Base-by-base conservation (phyloP, 2,888 invertebrate genomes). In the Scaptomyza polygonia region DNA sequence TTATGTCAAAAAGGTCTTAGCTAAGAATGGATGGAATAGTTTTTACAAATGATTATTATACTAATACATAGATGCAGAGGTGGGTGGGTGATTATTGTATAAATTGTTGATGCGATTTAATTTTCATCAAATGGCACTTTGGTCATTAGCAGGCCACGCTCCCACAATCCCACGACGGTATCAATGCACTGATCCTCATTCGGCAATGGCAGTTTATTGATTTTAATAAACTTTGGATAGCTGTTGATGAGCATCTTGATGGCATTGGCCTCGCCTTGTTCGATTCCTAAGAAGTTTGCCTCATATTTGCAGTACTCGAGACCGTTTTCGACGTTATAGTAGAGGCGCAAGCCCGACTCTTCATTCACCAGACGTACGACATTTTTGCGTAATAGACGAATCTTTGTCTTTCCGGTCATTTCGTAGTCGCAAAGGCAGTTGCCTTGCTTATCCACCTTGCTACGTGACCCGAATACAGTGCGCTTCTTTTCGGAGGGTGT, bases 271-370 rank as follows among this genome's bases (percentile, higher is more conserved):
- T 95, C 92, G 1, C 94, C 93, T 2, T 93, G 92, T 11, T 95
- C 94, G 65, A 98, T 93, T 89, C 96, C 96, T 67, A 98, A 91
- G 89, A 93, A 95, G 81, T 95, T 95, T 1, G 94, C 93, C 32
- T 97, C 97, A 89, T 94, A 95, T 34, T 95, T 96, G 89, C 97
- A 97, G 89, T 97, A 98, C 80, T 96, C 95, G 71, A 96, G 93
- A 0, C 96, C 95, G 91, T 99, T 99, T 88, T 98, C 97, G 43
- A 95, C 93, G 72, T 95, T 95, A 91, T 96, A 97, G 91, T 97
- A 98, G 32, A 98, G 86, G 49, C 94, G 93, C 18, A 95, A 91
- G 0, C 80, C 82, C 21, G 8, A 7, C 1, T 64, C 71, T 0
- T 96, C 96, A 21, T 93, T 91, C 0, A 96, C 94, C 83, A 97